Evolutionary conservation across 2,797 vertebrate species (phyloP), one percentile per base, ranked within the genome.

Genomic region (Telmatherina bonti): DNA sequence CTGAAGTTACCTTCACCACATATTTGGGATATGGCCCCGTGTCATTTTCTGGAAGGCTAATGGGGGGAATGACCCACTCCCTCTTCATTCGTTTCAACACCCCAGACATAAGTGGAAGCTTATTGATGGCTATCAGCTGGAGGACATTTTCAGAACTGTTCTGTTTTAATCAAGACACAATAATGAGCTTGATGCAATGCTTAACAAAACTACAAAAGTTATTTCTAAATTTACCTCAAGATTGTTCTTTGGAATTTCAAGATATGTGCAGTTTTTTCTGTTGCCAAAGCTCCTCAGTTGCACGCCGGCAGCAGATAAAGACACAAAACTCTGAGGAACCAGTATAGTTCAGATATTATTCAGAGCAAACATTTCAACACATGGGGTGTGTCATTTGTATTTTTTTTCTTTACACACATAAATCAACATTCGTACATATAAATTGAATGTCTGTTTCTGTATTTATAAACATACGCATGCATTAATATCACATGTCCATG

Each of bases 11-110:
- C 88, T 81, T 85, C 20, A 88, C 71, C 20, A 93, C 16, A 15
- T 11, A 9, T 66, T 79, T 86, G 15, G 92, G 93, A 62, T 59
- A 92, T 5, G 84, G 70, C 9, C 79, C 90, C 36, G 7, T 51
- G n/a, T 72, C 75, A 38, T 92, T 92, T 62, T 94, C 91, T 55
- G 78, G 43, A 36, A 92, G 55, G 51, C 26, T 71, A 24, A 93
- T 64, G 1, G 61, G 31, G 51, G 91, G 87, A 83, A 86, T 85
- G 27, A 91, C 74, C 89, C 88, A 94, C 1, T 82, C 87, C 67
- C 89, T 90, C 72, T 90, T 92, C 22, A 62, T 67, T 38, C 87
- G 67, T 38, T 52, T 85, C 69, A 88, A 64, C 7, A n/a, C 16
- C 7, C 53, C 70, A 16, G 51, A 57, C 38, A 45, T 1, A 1